These are phyloP conservation scores for Dinomys branickii DNA, from an alignment of 2,113 vertebrate genomes.

Conservation along the genomic window DNA sequence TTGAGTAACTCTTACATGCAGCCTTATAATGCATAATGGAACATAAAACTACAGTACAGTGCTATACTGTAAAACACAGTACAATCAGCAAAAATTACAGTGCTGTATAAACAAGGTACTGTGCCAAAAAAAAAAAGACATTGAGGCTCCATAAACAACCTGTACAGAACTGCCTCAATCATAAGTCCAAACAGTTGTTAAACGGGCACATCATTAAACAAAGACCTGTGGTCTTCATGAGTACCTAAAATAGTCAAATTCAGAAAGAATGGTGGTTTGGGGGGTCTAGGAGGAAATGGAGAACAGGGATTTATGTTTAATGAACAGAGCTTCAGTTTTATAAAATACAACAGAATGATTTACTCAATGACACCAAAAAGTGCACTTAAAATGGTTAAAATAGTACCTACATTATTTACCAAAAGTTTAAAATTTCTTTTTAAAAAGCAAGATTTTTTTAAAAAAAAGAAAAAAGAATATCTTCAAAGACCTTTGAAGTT, in stretches of 20 bases:
- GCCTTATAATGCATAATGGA: neutral
- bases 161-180: neutral
- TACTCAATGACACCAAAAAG: neutral
- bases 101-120: neutral
- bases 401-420: neutral
- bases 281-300: neutral
- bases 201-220: neutral
- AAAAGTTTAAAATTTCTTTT: neutral
- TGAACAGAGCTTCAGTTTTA: neutral
- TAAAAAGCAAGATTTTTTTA: neutral
- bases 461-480: neutral
- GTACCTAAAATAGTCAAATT: neutral
- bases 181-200: neutral
- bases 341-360: neutral
- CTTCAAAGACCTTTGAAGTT: constrained; percentile 28
- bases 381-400: neutral
- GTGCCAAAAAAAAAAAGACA: neutral
- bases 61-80: neutral
- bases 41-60: neutral
- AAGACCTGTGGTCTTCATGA: neutral
- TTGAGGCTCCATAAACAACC: neutral
- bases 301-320: neutral
- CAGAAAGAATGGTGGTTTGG: neutral
- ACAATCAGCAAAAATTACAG: neutral
- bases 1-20: neutral